Conservation (phyloP, 2,888 invertebrate species). For the Leucozona laternaria region DNA sequence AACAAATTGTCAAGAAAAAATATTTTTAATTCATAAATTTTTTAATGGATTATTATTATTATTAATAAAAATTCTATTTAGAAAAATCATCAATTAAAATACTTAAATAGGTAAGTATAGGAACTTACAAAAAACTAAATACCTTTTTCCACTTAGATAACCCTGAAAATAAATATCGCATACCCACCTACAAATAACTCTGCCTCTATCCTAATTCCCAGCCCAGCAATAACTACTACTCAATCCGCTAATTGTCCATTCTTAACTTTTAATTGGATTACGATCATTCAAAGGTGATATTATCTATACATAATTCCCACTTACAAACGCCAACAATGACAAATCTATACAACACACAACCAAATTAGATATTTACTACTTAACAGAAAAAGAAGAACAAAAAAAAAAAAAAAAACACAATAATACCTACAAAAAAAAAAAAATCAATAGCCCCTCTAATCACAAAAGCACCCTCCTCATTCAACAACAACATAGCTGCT, state of each 20-base stretch:
- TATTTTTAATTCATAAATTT: too few relatives aligned
- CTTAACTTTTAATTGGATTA: constrained; percentile 37
- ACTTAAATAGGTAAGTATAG: too few relatives aligned
- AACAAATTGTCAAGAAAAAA: too few relatives aligned
- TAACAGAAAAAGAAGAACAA: constrained; percentile 2
- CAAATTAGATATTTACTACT: constrained; percentile 26
- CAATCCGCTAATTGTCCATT: constrained; percentile 29
- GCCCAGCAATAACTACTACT: not conserved
- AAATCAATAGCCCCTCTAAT: constrained; percentile 41
- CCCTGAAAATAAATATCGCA: not conserved
- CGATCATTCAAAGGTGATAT: constrained; percentile 38
- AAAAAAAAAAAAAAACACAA: not conserved
- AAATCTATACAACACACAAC: constrained; percentile 31
- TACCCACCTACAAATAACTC: not conserved
- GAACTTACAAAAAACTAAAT: too few relatives aligned
- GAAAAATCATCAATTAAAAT: too few relatives aligned
- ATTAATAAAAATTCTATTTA: too few relatives aligned
- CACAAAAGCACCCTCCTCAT: constrained; percentile 35
- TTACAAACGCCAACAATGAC: constrained; percentile 30
- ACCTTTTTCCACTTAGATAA: not conserved
- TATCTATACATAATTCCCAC: constrained; percentile 36
- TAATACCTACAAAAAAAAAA: constrained; percentile 9
- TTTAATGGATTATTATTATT: too few relatives aligned
- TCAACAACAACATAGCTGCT: constrained; percentile 12
- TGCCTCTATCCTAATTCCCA: not conserved